phyloP scores from a whole-genome alignment of 2,797 vertebrate genomes.

The Lutjanus argentimaculatus region DNA sequence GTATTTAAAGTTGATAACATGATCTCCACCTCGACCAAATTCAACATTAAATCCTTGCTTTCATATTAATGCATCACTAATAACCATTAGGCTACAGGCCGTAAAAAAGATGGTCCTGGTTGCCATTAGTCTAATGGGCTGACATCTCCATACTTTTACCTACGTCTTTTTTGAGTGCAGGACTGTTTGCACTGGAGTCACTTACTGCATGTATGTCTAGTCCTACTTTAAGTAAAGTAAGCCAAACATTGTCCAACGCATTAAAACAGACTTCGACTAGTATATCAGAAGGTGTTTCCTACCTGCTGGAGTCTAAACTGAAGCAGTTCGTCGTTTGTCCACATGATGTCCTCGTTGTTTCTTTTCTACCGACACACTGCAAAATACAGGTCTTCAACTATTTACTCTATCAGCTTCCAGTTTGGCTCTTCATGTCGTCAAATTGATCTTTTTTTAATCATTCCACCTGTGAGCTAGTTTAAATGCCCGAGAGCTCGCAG shows the following conservation, averaged over 20 bases:
- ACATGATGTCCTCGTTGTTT: conserved; percentile 36
- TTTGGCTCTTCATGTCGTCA: background rate
- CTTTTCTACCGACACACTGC: too few relatives aligned
- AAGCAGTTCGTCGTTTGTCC: conserved; percentile 37
- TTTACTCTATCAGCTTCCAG: background rate
- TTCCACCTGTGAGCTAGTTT: background rate
- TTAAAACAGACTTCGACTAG: background rate
- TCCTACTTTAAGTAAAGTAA: background rate
- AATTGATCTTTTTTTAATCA: background rate
- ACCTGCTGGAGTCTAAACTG: background rate
- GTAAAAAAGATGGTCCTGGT: too few relatives aligned
- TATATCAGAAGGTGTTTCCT: background rate
- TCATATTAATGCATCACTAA: background rate
- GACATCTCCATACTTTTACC: background rate
- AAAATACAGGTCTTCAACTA: background rate
- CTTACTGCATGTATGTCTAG: too few relatives aligned
- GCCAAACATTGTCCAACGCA: too few relatives aligned
- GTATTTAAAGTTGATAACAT: background rate
- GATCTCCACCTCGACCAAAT: background rate
- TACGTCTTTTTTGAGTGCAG: background rate
- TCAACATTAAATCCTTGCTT: background rate
- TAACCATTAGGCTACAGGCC: too few relatives aligned
- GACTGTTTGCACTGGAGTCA: too few relatives aligned
- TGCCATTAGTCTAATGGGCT: too few relatives aligned
- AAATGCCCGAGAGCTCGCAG: rapidly evolving